Base-by-base conservation (phyloP, 1,140 invertebrate genomes). In the Belonocnema kinseyi region DNA sequence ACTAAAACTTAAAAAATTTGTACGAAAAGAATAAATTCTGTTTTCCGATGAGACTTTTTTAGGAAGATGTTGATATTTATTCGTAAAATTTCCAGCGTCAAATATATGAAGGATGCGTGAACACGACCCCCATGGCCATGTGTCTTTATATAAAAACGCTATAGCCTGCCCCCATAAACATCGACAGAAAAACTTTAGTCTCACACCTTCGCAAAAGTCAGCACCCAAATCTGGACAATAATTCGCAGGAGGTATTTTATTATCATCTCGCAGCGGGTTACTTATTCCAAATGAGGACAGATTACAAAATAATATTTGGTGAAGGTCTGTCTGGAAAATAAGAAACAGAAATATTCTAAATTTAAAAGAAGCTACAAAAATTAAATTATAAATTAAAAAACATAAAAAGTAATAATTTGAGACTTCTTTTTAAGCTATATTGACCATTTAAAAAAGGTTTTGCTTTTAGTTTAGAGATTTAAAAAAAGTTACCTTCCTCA, bases 131-230 rank as follows among this genome's bases (percentile, higher is more conserved):
- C 82, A 78, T 76, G 81, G 87, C 86, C 87, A 88, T 91, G 88
- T 89, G 89, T 91, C 90, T 91, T 88, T 90, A 90, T 90, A 88
- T 84, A 84, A 85, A 86, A 40, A 40, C 77, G 78, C 77, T 83
- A 84, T 83, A 84, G 79, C 80, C 76, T 81, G 80, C 81, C 80
- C 81, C 77, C 77, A 73, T 77, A 73, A 75, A 82, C 52, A 76
- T 75, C 26, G 70, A 66, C 81, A 33, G 85, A 56, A 74, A 84
- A 87, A 81, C n/a, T 86, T 85, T 78, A 81, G 85, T 82, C 86
- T 76, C 52, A 10, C 11, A 17, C 50, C 16, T 77, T 71, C 71
- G 40, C 19, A 11, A 10, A n/a, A 11, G 5, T 16, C 13, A 17
- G 54, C 7, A 12, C 16, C 2, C 50, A n/a, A 26, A 33, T 12